A percentile compares a stretch with the other conserved stretches of the same genome.
These are phyloP conservation scores for Umimayanthus kanabou DNA, from an alignment of 92 coral and sea anemone genomes.

Conservation along the genomic window DNA sequence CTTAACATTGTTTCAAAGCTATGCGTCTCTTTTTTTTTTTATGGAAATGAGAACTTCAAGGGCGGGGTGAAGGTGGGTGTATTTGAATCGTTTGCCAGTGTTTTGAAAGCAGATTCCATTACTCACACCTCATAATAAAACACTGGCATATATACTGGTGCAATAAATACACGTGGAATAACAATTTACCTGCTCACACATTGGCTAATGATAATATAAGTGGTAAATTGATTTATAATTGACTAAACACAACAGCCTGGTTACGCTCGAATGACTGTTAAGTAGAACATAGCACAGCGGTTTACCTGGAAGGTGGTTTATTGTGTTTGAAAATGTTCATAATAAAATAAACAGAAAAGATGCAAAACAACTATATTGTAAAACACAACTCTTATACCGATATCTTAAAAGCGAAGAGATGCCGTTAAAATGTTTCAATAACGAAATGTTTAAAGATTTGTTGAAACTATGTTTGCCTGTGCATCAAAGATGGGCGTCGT, in stretches of 20 bases:
- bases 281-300: neutral
- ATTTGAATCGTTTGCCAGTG: neutral
- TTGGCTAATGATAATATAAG: slow-evolving; percentile 29
- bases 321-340: neutral
- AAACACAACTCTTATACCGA: neutral
- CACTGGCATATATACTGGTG: slow-evolving; percentile 2
- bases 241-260: slow-evolving; percentile 28
- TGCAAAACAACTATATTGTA: neutral
- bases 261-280: slow-evolving; percentile 3
- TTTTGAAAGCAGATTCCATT: slow-evolving; percentile 1
- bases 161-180: slow-evolving; percentile 32
- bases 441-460: neutral
- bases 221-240: slow-evolving; percentile 40
- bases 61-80: neutral
- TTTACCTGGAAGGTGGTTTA: neutral
- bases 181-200: neutral
- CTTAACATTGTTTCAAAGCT: no score
- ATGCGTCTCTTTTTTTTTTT: no score
- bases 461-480: no score
- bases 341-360: neutral
- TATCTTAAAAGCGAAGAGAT: neutral
- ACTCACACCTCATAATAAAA: slow-evolving; percentile 2
- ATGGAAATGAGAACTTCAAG: neutral
- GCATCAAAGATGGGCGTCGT: no score
- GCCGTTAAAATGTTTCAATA: neutral